These are phyloP conservation scores for Onychomys torridus DNA, from an alignment of 2,797 vertebrate species.

Conservation along the genomic window DNA sequence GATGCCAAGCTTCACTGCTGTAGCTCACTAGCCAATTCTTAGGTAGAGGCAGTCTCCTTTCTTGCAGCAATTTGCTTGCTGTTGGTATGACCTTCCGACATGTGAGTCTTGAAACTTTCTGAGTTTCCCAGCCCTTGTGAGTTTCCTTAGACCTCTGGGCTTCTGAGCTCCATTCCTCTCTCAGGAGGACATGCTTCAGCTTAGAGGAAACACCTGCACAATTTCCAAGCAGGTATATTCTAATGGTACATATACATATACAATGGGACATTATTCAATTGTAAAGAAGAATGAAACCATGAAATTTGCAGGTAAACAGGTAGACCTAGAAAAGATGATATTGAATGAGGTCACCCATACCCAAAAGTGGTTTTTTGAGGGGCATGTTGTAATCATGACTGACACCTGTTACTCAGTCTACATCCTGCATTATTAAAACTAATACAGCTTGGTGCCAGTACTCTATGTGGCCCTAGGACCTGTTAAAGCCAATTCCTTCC, in stretches of 20 bases:
- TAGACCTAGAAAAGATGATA: background rate
- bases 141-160: background rate
- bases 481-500: background rate
- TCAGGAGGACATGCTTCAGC: background rate
- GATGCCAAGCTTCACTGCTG: background rate
- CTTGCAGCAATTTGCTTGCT: background rate
- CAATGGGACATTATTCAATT: too few species aligned
- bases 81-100: background rate
- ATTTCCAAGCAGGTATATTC: background rate
- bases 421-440: background rate
- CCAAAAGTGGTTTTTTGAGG: background rate
- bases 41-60: background rate
- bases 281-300: background rate
- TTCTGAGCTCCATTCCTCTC: background rate
- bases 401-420: background rate
- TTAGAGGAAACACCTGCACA: background rate
- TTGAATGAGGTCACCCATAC: background rate
- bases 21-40: background rate
- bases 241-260: background rate
- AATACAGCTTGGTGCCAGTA: background rate
- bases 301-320: background rate
- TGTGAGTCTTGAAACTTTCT: background rate
- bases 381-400: background rate
- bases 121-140: background rate
- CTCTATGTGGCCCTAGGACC: background rate